Conservation (phyloP, 2,113 vertebrate species). For the Burhinus bistriatus region DNA sequence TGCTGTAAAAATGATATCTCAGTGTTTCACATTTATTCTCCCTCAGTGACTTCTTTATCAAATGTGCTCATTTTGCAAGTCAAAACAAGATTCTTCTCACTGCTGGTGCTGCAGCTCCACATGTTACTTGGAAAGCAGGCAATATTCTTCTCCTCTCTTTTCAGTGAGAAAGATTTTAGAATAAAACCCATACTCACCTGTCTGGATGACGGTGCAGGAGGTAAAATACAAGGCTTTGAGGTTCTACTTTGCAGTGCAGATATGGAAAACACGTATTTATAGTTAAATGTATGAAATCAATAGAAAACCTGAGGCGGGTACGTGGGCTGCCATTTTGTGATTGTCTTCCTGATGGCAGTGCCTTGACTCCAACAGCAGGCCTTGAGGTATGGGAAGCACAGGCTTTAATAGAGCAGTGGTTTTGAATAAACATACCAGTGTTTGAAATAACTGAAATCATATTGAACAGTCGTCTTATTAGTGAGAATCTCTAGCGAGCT, state of each 20-base stretch:
- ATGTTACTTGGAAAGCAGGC: constrained; percentile 3
- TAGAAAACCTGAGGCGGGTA: background rate
- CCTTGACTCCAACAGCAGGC: background rate
- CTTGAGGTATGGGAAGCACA: background rate
- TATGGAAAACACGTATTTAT: background rate
- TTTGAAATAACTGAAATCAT: background rate
- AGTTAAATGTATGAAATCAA: background rate
- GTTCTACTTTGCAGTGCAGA: background rate
- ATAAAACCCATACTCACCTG: background rate
- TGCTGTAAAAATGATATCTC: constrained; percentile 26
- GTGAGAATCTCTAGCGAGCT: background rate
- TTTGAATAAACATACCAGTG: background rate
- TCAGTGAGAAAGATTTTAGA: background rate
- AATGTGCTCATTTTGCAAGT: constrained; percentile 41
- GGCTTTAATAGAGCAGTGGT: background rate
- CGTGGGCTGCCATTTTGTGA: background rate
- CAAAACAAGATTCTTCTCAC: constrained; percentile 28
- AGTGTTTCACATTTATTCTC: constrained; percentile 38
- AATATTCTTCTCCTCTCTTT: background rate
- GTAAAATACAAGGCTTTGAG: background rate
- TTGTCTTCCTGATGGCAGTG: background rate
- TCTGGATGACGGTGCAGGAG: background rate
- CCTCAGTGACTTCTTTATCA: constrained; percentile 37
- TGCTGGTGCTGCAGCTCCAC: background rate
- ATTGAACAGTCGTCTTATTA: background rate